These are phyloP conservation scores for Triplophysa tibetana DNA, from an alignment of 2,113 vertebrate genomes.

Conservation along the genomic window DNA sequence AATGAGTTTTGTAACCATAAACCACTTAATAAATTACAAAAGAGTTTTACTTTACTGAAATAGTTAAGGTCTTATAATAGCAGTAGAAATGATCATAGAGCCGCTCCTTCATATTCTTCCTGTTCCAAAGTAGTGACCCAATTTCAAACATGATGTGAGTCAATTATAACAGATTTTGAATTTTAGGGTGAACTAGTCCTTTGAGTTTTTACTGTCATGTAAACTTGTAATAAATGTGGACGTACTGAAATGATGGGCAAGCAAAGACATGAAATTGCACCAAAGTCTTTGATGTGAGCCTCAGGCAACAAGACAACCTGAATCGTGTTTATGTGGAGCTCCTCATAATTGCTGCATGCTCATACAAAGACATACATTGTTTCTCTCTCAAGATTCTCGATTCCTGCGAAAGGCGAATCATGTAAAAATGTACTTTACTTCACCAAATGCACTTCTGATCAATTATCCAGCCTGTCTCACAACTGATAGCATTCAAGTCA, in stretches of 20 bases:
- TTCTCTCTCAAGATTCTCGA: background rate
- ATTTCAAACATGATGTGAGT: too few species aligned
- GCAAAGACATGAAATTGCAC: constrained; percentile 24
- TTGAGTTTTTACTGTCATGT: background rate
- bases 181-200: too few species aligned
- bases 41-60: too few species aligned
- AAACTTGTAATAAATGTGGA: constrained; percentile 27
- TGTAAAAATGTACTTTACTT: background rate
- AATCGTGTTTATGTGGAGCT: constrained; percentile 14
- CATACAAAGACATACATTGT: constrained; percentile 23
- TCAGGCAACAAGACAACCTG: constrained; percentile 35
- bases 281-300: constrained; percentile 35
- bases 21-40: too few species aligned
- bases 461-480: background rate
- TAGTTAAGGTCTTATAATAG: too few species aligned
- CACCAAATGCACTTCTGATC: background rate
- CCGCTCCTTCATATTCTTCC: too few species aligned
- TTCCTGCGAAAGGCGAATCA: background rate
- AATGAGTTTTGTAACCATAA: too few species aligned
- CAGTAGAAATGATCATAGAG: too few species aligned
- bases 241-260: constrained; percentile 31
- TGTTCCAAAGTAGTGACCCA: too few species aligned
- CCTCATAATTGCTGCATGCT: constrained; percentile 26
- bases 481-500: background rate
- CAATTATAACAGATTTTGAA: too few species aligned